Evolutionary conservation across 92 coral and sea anemone species (phyloP).

Genomic region (Chrysogorgia sp.): DNA sequence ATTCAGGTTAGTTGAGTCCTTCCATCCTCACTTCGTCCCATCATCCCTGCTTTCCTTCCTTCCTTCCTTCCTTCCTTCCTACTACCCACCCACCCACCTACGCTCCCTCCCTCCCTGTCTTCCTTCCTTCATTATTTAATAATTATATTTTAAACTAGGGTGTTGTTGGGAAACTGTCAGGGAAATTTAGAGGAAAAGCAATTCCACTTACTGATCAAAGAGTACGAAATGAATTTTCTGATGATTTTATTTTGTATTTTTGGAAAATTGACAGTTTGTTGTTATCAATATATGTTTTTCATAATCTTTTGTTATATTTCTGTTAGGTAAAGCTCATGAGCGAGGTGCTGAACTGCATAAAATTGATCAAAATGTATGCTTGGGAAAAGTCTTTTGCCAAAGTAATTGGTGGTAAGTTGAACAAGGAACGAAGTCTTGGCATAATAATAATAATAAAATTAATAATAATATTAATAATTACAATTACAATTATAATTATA

Average conservation of each 20-base stretch:
- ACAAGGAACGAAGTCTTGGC: neutral
- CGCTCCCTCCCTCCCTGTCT: neutral
- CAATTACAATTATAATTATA: too few species aligned
- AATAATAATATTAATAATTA: too few species aligned
- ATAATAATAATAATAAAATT: neutral
- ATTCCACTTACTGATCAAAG: slow-evolving; percentile 78
- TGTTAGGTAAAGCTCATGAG: slow-evolving; percentile 85
- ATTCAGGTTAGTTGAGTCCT: slow-evolving; percentile 56
- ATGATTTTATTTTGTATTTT: neutral
- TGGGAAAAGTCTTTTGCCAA: slow-evolving; percentile 88
- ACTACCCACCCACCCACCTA: too few species aligned
- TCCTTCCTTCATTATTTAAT: too few species aligned
- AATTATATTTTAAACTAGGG: slow-evolving; percentile 40
- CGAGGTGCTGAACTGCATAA: slow-evolving; percentile 80
- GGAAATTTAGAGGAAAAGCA: slow-evolving; percentile 78
- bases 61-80: too few species aligned
- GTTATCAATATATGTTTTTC: neutral
- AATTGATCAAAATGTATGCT: slow-evolving; percentile 94
- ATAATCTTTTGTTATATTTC: neutral
- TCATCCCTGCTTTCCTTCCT: neutral
- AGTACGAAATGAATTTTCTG: slow-evolving; percentile 47
- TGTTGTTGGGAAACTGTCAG: slow-evolving; percentile 70
- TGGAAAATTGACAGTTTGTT: neutral
- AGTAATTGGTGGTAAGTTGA: slow-evolving; percentile 71
- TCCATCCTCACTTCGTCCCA: neutral